These are phyloP conservation scores for Aythya baeri DNA, from an alignment of 2,113 vertebrate genomes.

Conservation along the genomic window DNA sequence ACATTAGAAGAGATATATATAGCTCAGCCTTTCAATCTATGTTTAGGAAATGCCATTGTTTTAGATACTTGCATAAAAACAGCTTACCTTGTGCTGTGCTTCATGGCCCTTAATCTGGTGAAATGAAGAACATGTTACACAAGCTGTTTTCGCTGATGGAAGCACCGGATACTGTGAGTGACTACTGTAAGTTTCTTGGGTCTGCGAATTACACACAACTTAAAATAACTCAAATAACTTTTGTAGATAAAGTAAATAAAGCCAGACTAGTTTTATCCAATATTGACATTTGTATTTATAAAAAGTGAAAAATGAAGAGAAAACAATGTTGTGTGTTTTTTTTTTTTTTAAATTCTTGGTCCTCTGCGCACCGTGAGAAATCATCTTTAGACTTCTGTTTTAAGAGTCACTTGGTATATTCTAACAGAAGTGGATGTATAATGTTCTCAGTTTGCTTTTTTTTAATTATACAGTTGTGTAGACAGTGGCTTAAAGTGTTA, in stretches of 20 bases:
- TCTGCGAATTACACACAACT: background rate
- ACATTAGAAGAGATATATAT: rapidly evolving
- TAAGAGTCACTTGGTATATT: background rate
- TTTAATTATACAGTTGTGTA: background rate
- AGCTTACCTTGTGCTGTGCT: background rate
- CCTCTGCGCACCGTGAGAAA: background rate
- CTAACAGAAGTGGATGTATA: background rate
- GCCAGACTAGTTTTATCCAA: background rate
- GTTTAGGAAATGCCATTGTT: background rate
- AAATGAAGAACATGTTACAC: background rate
- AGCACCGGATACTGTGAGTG: background rate
- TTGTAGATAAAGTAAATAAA: background rate
- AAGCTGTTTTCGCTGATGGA: background rate
- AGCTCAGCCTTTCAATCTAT: background rate
- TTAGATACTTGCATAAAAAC: background rate
- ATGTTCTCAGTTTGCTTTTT: background rate
- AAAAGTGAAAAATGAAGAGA: background rate
- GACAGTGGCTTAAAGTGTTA: background rate
- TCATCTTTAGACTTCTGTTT: background rate
- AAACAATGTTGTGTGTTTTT: background rate
- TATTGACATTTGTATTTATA: background rate
- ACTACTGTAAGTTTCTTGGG: background rate
- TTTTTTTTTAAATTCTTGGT: background rate
- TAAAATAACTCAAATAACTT: background rate
- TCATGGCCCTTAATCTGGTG: background rate